Conservation (phyloP, 2,113 vertebrate species). For the Alaudala cheleensis region DNA sequence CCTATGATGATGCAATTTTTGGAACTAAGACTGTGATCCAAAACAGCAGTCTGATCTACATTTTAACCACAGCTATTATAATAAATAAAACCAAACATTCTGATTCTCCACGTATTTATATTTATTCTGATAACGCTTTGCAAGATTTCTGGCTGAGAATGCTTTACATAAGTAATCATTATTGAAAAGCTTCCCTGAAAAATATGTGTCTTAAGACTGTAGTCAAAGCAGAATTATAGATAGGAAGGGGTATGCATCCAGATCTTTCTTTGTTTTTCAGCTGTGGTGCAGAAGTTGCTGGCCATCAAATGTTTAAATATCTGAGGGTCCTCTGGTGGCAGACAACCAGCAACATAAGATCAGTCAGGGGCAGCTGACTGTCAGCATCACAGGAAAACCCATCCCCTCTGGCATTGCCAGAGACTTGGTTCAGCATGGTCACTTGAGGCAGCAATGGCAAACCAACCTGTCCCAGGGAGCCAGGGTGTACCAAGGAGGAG, state of each 20-base stretch:
- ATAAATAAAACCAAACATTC: conserved; percentile 41
- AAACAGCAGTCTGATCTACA: conserved; percentile 45
- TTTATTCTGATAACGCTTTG: neutral
- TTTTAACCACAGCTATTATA: conserved; percentile 59
- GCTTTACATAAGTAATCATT: neutral
- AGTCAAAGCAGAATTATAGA: neutral
- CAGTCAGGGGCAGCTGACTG: neutral
- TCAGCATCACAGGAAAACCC: neutral
- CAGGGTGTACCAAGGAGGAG: neutral
- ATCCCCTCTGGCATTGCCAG: neutral
- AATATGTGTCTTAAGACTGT: neutral
- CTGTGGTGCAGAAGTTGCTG: neutral
- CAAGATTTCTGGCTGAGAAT: neutral
- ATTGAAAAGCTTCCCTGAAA: neutral
- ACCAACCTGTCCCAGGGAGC: neutral
- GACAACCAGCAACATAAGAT: neutral
- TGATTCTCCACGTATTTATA: neutral
- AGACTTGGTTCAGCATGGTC: neutral
- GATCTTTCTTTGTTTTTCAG: neutral
- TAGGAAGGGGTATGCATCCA: neutral
- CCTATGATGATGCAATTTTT: conserved; percentile 63
- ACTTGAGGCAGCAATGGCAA: neutral
- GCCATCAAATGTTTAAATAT: neutral
- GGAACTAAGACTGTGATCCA: conserved; percentile 61
- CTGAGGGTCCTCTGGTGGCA: neutral